phyloP scores from a whole-genome alignment of 2,797 vertebrate species.

The Falco naumanni region DNA sequence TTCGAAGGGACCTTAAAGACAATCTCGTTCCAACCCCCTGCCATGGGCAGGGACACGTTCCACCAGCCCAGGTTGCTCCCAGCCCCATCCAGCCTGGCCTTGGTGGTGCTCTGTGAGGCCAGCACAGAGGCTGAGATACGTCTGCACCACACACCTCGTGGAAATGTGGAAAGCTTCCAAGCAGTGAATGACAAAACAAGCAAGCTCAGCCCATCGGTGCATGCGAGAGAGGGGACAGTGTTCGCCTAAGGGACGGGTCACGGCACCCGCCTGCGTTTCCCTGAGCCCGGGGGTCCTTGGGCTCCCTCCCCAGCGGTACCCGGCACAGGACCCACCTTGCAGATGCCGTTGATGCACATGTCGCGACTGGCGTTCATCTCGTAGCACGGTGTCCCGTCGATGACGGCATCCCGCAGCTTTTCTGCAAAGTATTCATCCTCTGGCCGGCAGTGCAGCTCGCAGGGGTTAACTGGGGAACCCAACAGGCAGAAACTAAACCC shows the following conservation, averaged over 20 bases:
- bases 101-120: background rate
- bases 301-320: background rate
- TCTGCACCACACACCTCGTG: rapidly evolving
- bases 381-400: slow-evolving; percentile 90
- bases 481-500: background rate
- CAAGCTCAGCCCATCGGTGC: rapidly evolving
- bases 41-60: too few species aligned
- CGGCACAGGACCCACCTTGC: slow-evolving; percentile 82
- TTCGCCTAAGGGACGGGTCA: too few species aligned
- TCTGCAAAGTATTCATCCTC: slow-evolving; percentile 86
- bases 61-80: too few species aligned
- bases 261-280: rapidly evolving
- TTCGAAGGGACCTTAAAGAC: too few species aligned
- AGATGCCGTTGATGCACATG: slow-evolving; percentile 94
- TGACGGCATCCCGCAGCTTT: slow-evolving; percentile 88
- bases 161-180: rapidly evolving
- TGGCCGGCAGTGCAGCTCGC: slow-evolving; percentile 93
- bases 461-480: slow-evolving; percentile 84
- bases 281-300: rapidly evolving
- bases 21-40: too few species aligned
- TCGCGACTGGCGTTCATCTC: slow-evolving; percentile 83
- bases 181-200: rapidly evolving
- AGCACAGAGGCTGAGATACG: background rate
- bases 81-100: too few species aligned
- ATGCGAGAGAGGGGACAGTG: rapidly evolving